These are phyloP conservation scores for Gordius sp. DNA, from an alignment of 2,888 invertebrate genomes.

Conservation along the genomic window DNA sequence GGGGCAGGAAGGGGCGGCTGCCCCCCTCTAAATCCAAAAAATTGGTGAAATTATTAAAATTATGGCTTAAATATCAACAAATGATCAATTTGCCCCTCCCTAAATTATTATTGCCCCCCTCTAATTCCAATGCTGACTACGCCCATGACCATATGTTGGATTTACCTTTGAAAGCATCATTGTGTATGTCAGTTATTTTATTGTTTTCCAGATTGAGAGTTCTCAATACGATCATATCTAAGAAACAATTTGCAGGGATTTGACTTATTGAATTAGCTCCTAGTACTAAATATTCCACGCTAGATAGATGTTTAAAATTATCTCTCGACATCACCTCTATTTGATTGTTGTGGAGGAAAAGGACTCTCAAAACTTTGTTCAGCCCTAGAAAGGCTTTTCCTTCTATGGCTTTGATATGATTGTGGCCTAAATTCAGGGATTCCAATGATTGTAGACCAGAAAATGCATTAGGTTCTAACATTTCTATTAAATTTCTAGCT, in stretches of 20 bases:
- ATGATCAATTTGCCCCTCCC: too few relatives aligned
- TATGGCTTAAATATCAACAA: too few relatives aligned
- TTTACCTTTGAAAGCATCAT: constrained; percentile 15
- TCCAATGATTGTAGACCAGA: background rate
- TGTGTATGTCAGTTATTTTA: background rate
- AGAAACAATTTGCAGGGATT: background rate
- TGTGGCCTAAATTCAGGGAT: background rate
- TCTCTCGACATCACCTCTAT: background rate
- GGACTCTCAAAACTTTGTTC: background rate
- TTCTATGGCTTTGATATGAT: background rate
- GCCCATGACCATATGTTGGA: too few relatives aligned
- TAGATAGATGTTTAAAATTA: background rate
- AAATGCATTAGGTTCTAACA: background rate
- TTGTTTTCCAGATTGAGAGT: constrained; percentile 15
- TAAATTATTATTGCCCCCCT: too few relatives aligned
- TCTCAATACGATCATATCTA: background rate
- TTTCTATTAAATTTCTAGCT: constrained; percentile 1
- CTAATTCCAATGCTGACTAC: too few relatives aligned
- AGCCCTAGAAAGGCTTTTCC: background rate
- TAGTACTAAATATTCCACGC: constrained; percentile 10
- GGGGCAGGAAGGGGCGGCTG: too few relatives aligned
- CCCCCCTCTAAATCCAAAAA: too few relatives aligned
- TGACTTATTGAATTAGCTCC: background rate
- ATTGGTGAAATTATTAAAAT: too few relatives aligned
- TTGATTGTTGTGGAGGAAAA: constrained; percentile 13